phyloP scores from a whole-genome alignment of 2,113 vertebrate species.

The Heloderma charlesbogerti region DNA sequence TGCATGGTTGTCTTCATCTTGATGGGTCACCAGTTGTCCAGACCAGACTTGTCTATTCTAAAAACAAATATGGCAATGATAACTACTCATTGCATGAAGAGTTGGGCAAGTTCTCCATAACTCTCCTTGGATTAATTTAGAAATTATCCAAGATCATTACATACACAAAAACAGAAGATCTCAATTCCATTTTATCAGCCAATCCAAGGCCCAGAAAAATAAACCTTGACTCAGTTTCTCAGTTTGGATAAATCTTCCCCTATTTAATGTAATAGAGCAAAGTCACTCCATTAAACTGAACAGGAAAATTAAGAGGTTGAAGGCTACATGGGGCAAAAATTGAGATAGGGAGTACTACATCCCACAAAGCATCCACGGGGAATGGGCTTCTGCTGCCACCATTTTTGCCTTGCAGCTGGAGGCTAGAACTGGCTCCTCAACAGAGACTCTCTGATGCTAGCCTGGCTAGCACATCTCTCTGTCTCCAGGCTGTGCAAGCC shows the following conservation, averaged over 20 bases:
- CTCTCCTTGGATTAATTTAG: not conserved
- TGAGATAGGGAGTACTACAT: not conserved
- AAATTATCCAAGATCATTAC: not conserved
- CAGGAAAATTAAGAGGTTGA: not conserved
- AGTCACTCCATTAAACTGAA: not conserved
- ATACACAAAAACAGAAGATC: not conserved
- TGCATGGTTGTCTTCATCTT: not conserved
- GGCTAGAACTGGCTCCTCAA: not conserved
- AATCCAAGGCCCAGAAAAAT: not conserved
- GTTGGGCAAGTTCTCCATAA: not conserved
- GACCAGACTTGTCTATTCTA: no score
- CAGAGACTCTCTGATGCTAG: no score
- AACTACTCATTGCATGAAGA: not conserved
- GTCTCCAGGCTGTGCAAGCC: not conserved
- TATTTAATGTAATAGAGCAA: not conserved
- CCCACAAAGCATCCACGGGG: not conserved
- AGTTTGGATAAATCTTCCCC: not conserved
- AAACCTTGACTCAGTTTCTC: not conserved
- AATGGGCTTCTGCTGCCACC: not conserved
- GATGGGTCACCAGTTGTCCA: not conserved
- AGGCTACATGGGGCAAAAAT: not conserved
- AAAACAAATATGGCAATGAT: not conserved
- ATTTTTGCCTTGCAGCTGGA: not conserved
- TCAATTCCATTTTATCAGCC: not conserved
- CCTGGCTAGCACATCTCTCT: no score